Evolutionary conservation across 2,113 vertebrate genomes (phyloP), one percentile per base, ranked within the genome.

Genomic region (Platichthys stellatus): DNA sequence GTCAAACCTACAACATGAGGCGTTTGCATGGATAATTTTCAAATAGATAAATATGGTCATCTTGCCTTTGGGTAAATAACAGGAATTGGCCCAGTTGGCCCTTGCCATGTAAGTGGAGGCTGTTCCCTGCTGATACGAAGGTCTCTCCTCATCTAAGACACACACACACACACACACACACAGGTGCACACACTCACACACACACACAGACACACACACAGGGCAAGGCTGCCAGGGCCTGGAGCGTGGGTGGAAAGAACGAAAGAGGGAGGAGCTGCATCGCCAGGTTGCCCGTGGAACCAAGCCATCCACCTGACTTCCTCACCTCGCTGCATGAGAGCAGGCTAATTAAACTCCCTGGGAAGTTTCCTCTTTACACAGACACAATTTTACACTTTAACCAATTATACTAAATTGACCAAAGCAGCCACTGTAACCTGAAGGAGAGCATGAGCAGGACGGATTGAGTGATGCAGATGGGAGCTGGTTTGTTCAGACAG

Each of bases 121-220:
- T 66, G 84, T 74, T 63, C 51, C 84, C 80, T 68, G 82, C 74
- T 73, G 82, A 23, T 23, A 23, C n/a, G n/a, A n/a, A n/a, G n/a
- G n/a, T n/a, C n/a, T n/a, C n/a, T n/a, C n/a, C n/a, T n/a, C n/a
- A n/a, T n/a, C n/a, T n/a, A n/a, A n/a, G n/a, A n/a, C 8, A 51
- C 74, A 58, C 66, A 31, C 35, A 61, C 26, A 28, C 31, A 7
- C 31, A 0, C 31, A 7, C 4, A 59, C 23, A 63, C 38, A 28
- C 26, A 17, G 17, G 45, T 0, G 53, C 10, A 77, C 28, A 74
- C 7, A 63, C 43, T 53, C 38, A 69, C 45, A 63, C 43, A 62
- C 43, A 62, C 47, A 60, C 47, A 61, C 35, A 56, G 51, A 76
- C n/a, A 3, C 31, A 23, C 65, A 61, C 58, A 69, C 47, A 76